Evolutionary conservation across 1,140 invertebrate genomes (phyloP).

Genomic region (roundworm (Caenorhabditis elegans)): DNA sequence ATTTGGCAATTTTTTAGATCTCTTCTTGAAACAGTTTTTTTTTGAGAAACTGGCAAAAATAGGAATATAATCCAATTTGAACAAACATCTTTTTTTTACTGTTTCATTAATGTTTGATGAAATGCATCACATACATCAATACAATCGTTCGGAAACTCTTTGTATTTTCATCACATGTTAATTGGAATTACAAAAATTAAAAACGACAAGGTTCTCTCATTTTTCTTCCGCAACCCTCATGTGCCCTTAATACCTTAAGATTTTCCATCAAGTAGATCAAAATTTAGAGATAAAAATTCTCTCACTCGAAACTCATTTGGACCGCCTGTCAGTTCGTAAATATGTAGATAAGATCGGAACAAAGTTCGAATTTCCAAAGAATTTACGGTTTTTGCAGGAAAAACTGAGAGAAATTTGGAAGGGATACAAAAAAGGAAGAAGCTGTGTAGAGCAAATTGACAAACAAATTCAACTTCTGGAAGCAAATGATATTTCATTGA

Average conservation of each 20-base stretch:
- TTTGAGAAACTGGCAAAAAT: too few species aligned
- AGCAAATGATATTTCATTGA: conserved; percentile 24
- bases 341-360: conserved; percentile 1
- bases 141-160: too few species aligned
- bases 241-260: background rate
- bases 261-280: background rate
- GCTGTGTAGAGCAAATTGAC: conserved; percentile 11
- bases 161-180: background rate
- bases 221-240: too few species aligned
- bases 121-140: too few species aligned
- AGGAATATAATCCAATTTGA: too few species aligned
- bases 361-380: background rate
- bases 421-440: conserved; percentile 33
- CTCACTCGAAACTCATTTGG: background rate
- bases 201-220: background rate
- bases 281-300: background rate
- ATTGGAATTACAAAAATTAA: conserved; percentile 10
- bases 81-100: background rate
- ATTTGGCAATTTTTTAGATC: too few species aligned
- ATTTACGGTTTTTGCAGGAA: background rate
- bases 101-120: background rate
- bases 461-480: conserved; percentile 22
- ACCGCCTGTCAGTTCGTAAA: background rate
- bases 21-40: too few species aligned
- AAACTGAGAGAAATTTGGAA: conserved; percentile 33